Percentiles rank a stretch among this genome's conserved stretches.
These are phyloP conservation scores for Drosophila neocordata DNA, from an alignment of 1,140 invertebrate species.

Conservation along the genomic window DNA sequence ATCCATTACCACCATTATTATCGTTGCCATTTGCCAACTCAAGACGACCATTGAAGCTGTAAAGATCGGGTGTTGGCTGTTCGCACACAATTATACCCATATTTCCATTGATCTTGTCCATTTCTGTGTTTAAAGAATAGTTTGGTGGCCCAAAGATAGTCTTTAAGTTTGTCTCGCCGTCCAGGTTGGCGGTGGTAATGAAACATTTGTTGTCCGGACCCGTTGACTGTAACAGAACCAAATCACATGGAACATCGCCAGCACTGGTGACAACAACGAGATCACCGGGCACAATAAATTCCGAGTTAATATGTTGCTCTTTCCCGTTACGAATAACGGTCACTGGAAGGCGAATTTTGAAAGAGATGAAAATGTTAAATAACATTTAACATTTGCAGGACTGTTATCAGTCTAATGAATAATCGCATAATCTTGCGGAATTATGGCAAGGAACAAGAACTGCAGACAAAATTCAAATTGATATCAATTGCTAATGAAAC, in stretches of 20 bases:
- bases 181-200: slow-evolving; percentile 98
- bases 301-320: slow-evolving; percentile 83
- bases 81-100: slow-evolving; percentile 87
- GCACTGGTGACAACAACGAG: slow-evolving; percentile 87
- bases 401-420: no score
- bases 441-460: not conserved
- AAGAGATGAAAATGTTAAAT: not conserved
- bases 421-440: no score
- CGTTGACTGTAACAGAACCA: slow-evolving; percentile 89
- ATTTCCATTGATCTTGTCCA: not conserved
- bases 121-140: slow-evolving; percentile 70
- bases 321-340: slow-evolving; percentile 86
- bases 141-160: slow-evolving; percentile 85
- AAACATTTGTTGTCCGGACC: slow-evolving; percentile 97
- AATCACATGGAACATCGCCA: slow-evolving; percentile 90
- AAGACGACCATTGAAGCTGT: slow-evolving; percentile 89
- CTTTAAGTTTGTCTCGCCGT: slow-evolving; percentile 99
- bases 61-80: slow-evolving; percentile 87
- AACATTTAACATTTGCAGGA: no score
- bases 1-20: slow-evolving; percentile 32
- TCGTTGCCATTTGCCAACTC: slow-evolving; percentile 79
- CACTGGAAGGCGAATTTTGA: slow-evolving; percentile 71
- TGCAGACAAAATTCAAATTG: not conserved
- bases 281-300: slow-evolving; percentile 88
- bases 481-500: no score